A percentile compares a stretch with the other conserved stretches of the same genome.
Conservation (phyloP, 2,888 invertebrate species). For the Fragum fragum region DNA sequence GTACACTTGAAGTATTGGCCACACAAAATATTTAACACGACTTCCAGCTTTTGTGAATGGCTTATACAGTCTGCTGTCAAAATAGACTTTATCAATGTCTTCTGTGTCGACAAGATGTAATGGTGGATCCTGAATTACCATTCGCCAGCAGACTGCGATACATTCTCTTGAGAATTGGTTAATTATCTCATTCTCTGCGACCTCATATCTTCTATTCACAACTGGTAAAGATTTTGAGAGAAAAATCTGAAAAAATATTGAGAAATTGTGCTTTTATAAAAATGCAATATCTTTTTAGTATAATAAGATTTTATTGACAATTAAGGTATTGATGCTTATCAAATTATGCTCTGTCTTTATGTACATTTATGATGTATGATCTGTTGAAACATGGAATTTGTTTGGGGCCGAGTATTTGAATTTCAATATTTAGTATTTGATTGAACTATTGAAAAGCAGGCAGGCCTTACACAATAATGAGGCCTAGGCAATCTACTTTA, state of each 20-base stretch:
- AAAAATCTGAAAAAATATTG: slow-evolving; percentile 54
- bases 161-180: slow-evolving; percentile 46
- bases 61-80: slow-evolving; percentile 42
- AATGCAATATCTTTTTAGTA: too few species aligned
- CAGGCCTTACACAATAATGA: too few species aligned
- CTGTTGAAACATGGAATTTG: too few species aligned
- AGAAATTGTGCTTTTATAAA: too few species aligned
- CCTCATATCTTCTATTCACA: slow-evolving; percentile 36
- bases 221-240: slow-evolving; percentile 40
- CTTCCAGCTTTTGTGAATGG: slow-evolving; percentile 40
- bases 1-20: slow-evolving; percentile 47
- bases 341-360: too few species aligned
- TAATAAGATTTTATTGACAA: too few species aligned
- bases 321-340: too few species aligned
- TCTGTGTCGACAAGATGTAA: slow-evolving; percentile 34
- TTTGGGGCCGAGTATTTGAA: too few species aligned
- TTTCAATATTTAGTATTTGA: too few species aligned
- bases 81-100: slow-evolving; percentile 15
- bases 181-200: slow-evolving; percentile 20
- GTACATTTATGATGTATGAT: too few species aligned
- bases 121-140: slow-evolving; percentile 55
- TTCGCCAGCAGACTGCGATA: slow-evolving; percentile 53
- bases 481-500: too few species aligned
- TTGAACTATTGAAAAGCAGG: too few species aligned
- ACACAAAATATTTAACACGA: slow-evolving; percentile 47